Evolutionary conservation across 2,797 vertebrate species (phyloP).

Genomic region (Heterohyrax brucei): DNA sequence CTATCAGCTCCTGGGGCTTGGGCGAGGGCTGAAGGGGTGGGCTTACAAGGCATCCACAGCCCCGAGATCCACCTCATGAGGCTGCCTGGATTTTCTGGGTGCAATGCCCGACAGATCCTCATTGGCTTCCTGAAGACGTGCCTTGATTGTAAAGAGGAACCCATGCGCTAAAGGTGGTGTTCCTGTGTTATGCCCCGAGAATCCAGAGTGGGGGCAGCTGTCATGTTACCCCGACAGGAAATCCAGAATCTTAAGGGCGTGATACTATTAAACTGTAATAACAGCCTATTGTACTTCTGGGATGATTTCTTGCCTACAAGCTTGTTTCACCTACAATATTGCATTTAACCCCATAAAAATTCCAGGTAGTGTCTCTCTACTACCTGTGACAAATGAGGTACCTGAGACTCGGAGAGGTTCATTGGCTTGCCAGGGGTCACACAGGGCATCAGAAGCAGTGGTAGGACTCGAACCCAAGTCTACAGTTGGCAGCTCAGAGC

Average conservation of each 20-base stretch:
- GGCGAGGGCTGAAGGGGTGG: neutral
- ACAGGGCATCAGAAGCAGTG: neutral
- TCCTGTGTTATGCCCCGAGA: neutral
- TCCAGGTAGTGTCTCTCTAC: neutral
- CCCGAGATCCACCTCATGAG: neutral
- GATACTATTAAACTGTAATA: neutral
- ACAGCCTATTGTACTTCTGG: neutral
- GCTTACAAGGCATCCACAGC: neutral
- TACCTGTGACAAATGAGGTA: neutral
- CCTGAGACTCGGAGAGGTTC: constrained; percentile 8
- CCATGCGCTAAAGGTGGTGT: neutral
- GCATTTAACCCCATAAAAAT: neutral
- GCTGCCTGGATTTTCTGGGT: neutral
- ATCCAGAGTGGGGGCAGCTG: neutral
- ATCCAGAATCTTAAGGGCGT: neutral
- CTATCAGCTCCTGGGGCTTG: neutral
- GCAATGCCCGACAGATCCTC: neutral
- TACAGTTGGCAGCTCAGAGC: neutral
- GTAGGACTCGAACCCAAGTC: neutral
- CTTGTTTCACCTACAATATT: neutral
- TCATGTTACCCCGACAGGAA: neutral
- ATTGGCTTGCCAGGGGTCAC: neutral
- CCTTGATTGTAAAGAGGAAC: neutral
- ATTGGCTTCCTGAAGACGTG: neutral
- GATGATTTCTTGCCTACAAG: neutral